Percentiles rank a stretch among this genome's conserved stretches.
These are phyloP conservation scores for Lasioglossum oenotherae DNA, from an alignment of 2,888 invertebrate species.

Conservation along the genomic window DNA sequence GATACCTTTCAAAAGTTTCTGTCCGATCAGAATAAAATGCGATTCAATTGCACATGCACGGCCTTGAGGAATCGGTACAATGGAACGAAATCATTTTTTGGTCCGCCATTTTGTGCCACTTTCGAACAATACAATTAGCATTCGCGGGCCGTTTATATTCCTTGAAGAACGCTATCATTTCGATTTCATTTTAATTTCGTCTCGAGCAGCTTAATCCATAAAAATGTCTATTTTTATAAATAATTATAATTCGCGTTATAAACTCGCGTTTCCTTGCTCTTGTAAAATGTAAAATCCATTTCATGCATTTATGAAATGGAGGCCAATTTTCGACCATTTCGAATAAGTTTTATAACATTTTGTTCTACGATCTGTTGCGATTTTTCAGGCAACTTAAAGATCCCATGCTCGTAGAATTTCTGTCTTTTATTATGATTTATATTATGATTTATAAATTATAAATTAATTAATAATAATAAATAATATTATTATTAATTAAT, in stretches of 20 bases:
- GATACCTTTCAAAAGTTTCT: not conserved
- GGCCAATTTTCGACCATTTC: no score
- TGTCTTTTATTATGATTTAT: no score
- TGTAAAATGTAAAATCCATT: not conserved
- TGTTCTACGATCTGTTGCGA: no score
- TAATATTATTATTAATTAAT: no score
- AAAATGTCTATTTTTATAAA: not conserved
- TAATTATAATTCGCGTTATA: not conserved
- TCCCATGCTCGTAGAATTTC: no score
- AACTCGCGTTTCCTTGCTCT: not conserved
- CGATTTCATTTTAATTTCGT: not conserved
- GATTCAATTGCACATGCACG: not conserved
- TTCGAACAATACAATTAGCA: not conserved
- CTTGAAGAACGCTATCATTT: not conserved
- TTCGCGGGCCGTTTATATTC: not conserved
- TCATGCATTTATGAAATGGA: not conserved
- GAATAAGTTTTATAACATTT: no score
- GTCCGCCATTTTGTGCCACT: not conserved
- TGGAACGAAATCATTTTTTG: conserved; percentile 8
- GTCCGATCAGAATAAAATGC: not conserved
- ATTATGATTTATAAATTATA: no score
- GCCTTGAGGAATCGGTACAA: not conserved
- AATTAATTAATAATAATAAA: no score
- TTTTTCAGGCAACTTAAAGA: no score
- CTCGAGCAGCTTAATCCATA: not conserved